phyloP scores from a whole-genome alignment of 2,888 invertebrate genomes.

The Epistrophella euchroma region DNA sequence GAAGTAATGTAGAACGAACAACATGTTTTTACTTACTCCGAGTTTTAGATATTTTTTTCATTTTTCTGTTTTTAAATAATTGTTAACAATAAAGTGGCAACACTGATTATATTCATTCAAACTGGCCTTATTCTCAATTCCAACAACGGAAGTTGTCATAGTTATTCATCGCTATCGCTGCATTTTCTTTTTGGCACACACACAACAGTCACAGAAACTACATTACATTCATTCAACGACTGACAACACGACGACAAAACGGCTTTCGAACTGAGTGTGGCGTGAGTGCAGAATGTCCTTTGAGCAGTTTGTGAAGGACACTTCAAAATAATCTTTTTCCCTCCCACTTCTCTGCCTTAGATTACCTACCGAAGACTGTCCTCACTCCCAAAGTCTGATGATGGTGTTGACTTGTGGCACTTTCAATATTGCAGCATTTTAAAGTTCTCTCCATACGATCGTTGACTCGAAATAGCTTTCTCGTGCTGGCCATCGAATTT shows the following conservation, averaged over 20 bases:
- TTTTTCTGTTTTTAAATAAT: too few relatives aligned
- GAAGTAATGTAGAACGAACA: too few relatives aligned
- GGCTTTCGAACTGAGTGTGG: not conserved
- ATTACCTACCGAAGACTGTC: not conserved
- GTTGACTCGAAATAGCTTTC: slow-evolving; percentile 5
- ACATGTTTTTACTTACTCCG: too few relatives aligned
- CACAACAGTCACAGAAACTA: slow-evolving; percentile 50
- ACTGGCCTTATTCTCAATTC: too few relatives aligned
- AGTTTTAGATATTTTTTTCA: too few relatives aligned
- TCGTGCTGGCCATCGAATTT: slow-evolving; percentile 46
- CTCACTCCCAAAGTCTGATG: not conserved
- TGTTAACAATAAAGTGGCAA: too few relatives aligned
- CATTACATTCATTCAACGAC: slow-evolving; percentile 16
- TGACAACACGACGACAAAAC: slow-evolving; percentile 7
- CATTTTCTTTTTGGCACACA: slow-evolving; percentile 59
- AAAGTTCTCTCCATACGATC: slow-evolving; percentile 45
- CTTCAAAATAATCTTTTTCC: slow-evolving; percentile 25
- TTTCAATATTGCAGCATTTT: slow-evolving; percentile 54
- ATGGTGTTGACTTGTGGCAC: slow-evolving; percentile 49
- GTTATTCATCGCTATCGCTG: slow-evolving; percentile 47
- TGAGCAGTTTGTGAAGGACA: slow-evolving; percentile 60
- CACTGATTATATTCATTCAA: too few relatives aligned
- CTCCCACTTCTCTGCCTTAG: not conserved
- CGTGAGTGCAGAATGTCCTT: slow-evolving; percentile 43
- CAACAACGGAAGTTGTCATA: slow-evolving; percentile 60